Base-by-base conservation (phyloP, 2,888 invertebrate species). In the Nysson spinosus region DNA sequence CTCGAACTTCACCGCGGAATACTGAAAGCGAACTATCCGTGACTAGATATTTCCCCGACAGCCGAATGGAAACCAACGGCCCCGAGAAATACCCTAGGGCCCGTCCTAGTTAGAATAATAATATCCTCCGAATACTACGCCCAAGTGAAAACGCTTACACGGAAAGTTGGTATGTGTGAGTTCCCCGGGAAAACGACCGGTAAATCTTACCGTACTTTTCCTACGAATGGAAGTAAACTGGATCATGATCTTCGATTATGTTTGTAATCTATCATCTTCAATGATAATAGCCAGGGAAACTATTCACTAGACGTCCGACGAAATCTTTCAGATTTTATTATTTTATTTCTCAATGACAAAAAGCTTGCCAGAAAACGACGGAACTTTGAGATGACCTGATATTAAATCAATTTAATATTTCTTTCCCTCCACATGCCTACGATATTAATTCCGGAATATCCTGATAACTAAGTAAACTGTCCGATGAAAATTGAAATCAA, bases 401-500 rank as follows among this genome's bases (percentile, higher is more conserved):
- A n/a, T n/a, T n/a, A n/a, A n/a, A n/a, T n/a, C n/a, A n/a, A n/a
- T n/a, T n/a, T n/a, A n/a, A n/a, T n/a, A n/a, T n/a, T n/a, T n/a
- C n/a, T n/a, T n/a, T n/a, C n/a, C n/a, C n/a, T n/a, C n/a, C n/a
- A n/a, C n/a, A n/a, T n/a, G n/a, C n/a, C n/a, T n/a, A n/a, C n/a
- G n/a, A n/a, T n/a, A n/a, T n/a, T n/a, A n/a, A n/a, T n/a, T n/a
- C n/a, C n/a, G n/a, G n/a, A n/a, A n/a, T 11, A 19, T 19, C 19
- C 2, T 4, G 2, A 11, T 6, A 37, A 20, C 14, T 9, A 20
- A 32, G 26, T 1, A 22, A 19, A 37, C 17, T 3, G 42, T 30
- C 17, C 24, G 49, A 55, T 17, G 34, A 34, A 65, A 58, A 24
- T 19, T n/a, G 22, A 28, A 30, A 67, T 67, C 54, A 37, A 65